Evolutionary conservation across 2,113 vertebrate species (phyloP), one percentile per base, ranked within the genome.

Genomic region (Climacteris rufus): DNA sequence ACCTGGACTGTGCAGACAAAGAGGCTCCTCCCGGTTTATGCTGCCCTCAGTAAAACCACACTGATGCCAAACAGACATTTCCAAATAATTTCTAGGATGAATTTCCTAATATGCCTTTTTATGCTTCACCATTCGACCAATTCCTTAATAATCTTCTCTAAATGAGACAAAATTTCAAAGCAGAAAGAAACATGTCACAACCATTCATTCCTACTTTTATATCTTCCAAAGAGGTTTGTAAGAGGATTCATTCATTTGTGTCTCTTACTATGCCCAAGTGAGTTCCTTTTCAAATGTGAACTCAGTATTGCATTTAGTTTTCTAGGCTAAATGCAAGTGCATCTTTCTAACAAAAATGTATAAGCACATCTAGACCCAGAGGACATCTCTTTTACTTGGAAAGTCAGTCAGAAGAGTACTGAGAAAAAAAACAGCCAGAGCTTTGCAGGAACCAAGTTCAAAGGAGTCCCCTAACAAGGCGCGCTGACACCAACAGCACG

Each of bases 361-460:
- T 88, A 94, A 96, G 90, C 76, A 57, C 57, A 78, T 17, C 54
- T 31, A 97, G 96, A 96, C 94, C 64, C 90, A 91, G 95, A 97
- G 71, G 79, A 92, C 37, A 30, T 39, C 82, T 91, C 89, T 81
- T 90, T 72, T 13, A 47, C 70, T 96, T 28, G 79, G 63, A 70
- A 95, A 95, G 69, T 50, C 72, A 89, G 82, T 75, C 89, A 91
- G 94, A 96, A 97, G 96, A 97, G 87, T 30, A 78, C 21, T 57
- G 54, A 74, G 90, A 96, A 94, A 89, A 91, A 96, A 97, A 97
- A 83, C 94, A 97, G 95, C 91, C 93, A 94, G 94, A 96, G 78
- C 75, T 74, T 13, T 44, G 89, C 71, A 94, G 69, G 79, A 94
- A 79, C 53, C 94, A 82, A 87, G 95, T 96, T 95, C 95, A 92